Evolutionary conservation across 2,113 vertebrate genomes (phyloP).

Genomic region (Bambusicola thoracicus): DNA sequence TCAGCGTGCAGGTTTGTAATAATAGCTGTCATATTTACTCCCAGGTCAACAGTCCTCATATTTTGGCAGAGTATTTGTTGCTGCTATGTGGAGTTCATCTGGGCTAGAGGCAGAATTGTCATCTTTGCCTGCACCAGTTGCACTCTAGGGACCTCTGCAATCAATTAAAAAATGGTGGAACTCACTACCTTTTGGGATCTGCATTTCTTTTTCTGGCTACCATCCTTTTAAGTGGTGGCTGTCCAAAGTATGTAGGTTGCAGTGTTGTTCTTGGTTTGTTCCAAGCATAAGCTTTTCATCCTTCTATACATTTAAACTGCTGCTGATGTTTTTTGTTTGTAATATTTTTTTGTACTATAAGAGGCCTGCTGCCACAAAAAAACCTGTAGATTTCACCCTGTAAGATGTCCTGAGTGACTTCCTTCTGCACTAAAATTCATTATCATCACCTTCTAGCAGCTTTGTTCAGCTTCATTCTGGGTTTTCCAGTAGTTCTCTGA

Average conservation of each 20-base stretch:
- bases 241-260: neutral
- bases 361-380: neutral
- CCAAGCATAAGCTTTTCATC: neutral
- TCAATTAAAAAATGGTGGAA: neutral
- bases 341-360: neutral
- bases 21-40: conserved; percentile 3
- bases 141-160: neutral
- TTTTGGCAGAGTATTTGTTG: neutral
- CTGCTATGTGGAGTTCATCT: neutral
- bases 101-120: neutral
- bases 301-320: neutral
- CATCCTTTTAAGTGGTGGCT: neutral
- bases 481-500: neutral
- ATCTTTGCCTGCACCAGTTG: neutral
- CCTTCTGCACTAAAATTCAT: neutral
- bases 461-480: neutral
- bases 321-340: neutral
- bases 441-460: neutral
- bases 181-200: neutral
- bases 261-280: neutral
- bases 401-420: neutral
- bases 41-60: neutral
- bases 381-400: neutral
- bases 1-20: neutral
- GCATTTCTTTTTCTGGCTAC: neutral